phyloP scores from a whole-genome alignment of 2,888 invertebrate species.

The Ctenicera cuprea region DNA sequence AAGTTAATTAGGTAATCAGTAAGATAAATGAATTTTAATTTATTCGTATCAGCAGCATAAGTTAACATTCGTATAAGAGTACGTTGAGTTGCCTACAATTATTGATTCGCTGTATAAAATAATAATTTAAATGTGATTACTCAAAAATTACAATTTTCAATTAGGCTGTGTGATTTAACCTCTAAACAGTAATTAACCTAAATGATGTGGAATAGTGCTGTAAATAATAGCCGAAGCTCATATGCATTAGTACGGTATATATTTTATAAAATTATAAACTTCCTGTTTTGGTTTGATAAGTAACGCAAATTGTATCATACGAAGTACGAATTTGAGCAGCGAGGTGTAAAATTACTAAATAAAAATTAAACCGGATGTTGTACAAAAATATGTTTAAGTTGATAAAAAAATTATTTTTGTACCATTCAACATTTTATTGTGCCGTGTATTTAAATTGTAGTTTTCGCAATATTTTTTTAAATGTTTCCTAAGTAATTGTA shows the following conservation, averaged over 20 bases:
- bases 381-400: neutral
- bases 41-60: too few species aligned
- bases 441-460: too few species aligned
- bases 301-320: neutral
- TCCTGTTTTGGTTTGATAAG: neutral
- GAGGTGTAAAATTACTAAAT: neutral
- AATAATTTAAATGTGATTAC: too few species aligned
- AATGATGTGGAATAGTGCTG: neutral
- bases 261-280: conserved; percentile 3
- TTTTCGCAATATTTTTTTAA: too few species aligned
- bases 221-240: neutral
- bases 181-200: neutral
- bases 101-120: too few species aligned
- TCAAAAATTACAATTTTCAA: too few species aligned
- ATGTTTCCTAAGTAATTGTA: too few species aligned
- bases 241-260: neutral
- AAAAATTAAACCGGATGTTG: neutral
- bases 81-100: conserved; percentile 13
- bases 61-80: neutral
- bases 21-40: too few species aligned
- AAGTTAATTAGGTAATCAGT: too few species aligned
- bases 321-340: neutral
- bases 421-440: too few species aligned
- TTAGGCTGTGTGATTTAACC: neutral
- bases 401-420: too few species aligned